These are phyloP conservation scores for Novumbra hubbsi DNA, from an alignment of 2,797 vertebrate genomes.

Conservation along the genomic window DNA sequence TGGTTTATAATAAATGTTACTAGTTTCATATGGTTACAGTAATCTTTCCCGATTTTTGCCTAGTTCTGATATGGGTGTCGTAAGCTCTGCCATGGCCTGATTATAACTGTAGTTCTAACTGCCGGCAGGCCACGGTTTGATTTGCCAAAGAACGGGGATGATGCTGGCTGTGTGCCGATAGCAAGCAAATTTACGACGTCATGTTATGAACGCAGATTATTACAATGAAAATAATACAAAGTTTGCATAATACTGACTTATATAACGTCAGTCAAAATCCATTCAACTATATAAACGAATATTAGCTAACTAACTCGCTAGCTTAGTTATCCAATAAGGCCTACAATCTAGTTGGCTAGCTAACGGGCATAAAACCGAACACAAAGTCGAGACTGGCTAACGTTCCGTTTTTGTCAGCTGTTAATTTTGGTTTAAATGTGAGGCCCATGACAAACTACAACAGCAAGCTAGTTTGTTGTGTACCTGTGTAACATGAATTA, in stretches of 20 bases:
- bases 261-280: too few relatives aligned
- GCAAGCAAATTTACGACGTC: background rate
- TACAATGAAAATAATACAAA: too few relatives aligned
- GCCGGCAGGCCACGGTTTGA: background rate
- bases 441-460: too few relatives aligned
- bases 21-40: background rate
- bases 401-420: background rate
- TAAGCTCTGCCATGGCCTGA: background rate
- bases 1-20: background rate
- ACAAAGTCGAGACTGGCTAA: background rate
- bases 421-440: background rate
- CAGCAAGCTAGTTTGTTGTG: too few relatives aligned
- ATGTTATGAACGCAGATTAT: background rate
- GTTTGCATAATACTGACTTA: too few relatives aligned
- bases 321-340: background rate
- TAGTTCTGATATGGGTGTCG: background rate
- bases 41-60: background rate
- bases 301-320: background rate
- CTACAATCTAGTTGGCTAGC: constrained; percentile 3
- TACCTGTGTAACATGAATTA: too few relatives aligned
- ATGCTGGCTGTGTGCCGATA: background rate
- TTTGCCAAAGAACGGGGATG: background rate
- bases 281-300: background rate
- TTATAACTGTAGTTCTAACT: background rate
- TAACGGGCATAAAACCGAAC: background rate